Evolutionary conservation across 1,140 invertebrate genomes (phyloP).

Genomic region (Copidosoma floridanum): DNA sequence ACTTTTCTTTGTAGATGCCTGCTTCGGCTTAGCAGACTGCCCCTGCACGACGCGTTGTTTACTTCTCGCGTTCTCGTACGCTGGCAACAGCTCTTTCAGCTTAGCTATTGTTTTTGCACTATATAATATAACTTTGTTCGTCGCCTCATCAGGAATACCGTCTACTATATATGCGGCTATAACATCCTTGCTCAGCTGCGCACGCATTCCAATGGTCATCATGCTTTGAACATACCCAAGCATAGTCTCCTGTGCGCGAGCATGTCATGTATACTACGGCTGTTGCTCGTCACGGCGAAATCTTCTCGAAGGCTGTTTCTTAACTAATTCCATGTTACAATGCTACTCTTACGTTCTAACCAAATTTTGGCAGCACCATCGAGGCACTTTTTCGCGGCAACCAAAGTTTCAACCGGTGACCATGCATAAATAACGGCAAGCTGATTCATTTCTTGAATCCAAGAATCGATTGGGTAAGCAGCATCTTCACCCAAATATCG

Average conservation of each 20-base stretch:
- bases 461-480: too few species aligned
- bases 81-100: not conserved
- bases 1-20: too few species aligned
- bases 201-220: not conserved
- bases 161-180: not conserved
- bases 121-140: not conserved
- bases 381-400: not conserved
- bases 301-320: not conserved
- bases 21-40: not conserved
- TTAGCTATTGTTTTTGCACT: not conserved
- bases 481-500: too few species aligned
- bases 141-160: not conserved
- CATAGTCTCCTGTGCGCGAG: not conserved
- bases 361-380: not conserved
- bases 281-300: not conserved
- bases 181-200: not conserved
- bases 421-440: too few species aligned
- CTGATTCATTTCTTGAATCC: too few species aligned
- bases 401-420: too few species aligned
- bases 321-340: not conserved
- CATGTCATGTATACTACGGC: not conserved
- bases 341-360: not conserved
- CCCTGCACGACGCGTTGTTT: not conserved
- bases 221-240: not conserved
- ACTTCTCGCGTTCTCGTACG: not conserved